Conservation (phyloP, 2,113 vertebrate species). For the Turdus rufiventris region DNA sequence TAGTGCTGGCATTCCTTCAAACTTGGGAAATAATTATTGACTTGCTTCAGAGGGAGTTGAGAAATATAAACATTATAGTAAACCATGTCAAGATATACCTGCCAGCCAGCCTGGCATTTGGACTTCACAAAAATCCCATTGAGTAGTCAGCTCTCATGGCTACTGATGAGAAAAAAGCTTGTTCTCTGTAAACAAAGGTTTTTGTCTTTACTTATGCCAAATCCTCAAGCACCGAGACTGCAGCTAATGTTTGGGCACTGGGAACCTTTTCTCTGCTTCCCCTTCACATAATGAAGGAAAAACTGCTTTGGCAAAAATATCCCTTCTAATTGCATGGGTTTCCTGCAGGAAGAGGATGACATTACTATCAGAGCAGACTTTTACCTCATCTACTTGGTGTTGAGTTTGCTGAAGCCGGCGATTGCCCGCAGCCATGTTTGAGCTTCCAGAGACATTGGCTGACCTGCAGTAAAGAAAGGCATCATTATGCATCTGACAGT, state of each 20-base stretch:
- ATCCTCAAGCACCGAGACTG: not conserved
- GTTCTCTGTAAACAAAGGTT: not conserved
- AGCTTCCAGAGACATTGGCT: not conserved
- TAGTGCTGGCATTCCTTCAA: not conserved
- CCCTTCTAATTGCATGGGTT: not conserved
- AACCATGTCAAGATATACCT: not conserved
- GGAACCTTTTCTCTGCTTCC: not conserved
- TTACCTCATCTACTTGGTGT: slow-evolving; percentile 80
- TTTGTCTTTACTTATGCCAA: not conserved
- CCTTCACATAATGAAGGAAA: not conserved
- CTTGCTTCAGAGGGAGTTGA: not conserved
- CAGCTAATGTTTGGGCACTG: not conserved
- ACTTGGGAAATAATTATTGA: not conserved
- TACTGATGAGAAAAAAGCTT: not conserved
- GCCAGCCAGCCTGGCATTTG: not conserved
- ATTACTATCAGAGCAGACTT: not conserved
- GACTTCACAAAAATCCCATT: not conserved
- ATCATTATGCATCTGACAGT: not conserved
- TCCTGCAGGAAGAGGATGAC: not conserved
- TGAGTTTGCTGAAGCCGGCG: slow-evolving; percentile 80
- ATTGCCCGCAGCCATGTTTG: slow-evolving; percentile 59
- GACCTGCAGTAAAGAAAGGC: slow-evolving; percentile 65
- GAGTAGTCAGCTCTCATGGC: not conserved
- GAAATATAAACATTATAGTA: not conserved
- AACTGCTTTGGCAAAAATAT: not conserved